Conservation (phyloP, 2,113 vertebrate genomes). For the Callipepla squamata region DNA sequence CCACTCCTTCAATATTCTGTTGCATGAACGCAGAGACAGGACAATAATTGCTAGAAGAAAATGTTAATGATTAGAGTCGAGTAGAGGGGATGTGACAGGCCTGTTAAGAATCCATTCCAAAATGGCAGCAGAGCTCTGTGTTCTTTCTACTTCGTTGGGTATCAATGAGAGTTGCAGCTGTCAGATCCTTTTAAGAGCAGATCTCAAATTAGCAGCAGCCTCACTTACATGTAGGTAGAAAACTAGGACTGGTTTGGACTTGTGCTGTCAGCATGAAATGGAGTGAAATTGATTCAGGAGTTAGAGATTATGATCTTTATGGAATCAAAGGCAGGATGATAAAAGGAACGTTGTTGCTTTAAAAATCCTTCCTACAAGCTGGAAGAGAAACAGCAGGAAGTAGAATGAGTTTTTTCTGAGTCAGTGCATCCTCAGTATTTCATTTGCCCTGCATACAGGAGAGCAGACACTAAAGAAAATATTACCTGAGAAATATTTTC, state of each 20-base stretch:
- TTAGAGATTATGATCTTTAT: not conserved
- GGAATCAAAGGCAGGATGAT: not conserved
- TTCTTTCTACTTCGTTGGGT: not conserved
- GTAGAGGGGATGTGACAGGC: not conserved
- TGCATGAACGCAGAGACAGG: not conserved
- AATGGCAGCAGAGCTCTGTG: not conserved
- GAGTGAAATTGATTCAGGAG: not conserved
- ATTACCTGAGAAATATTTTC: not conserved
- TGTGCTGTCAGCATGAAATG: not conserved
- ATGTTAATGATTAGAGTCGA: not conserved
- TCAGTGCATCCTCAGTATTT: not conserved
- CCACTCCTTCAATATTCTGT: rapidly evolving
- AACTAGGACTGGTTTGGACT: not conserved
- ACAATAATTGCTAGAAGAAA: not conserved
- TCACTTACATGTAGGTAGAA: not conserved
- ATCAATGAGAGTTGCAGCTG: not conserved
- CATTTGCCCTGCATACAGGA: not conserved
- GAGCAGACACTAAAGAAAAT: not conserved
- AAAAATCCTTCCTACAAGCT: not conserved
- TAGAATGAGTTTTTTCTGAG: not conserved
- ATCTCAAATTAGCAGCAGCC: not conserved
- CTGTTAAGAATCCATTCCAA: not conserved
- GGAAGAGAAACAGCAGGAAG: not conserved
- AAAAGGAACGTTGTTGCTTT: not conserved
- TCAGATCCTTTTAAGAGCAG: not conserved